These are phyloP conservation scores for Mactromeris polynyma DNA, from an alignment of 2,888 invertebrate species.

Conservation along the genomic window DNA sequence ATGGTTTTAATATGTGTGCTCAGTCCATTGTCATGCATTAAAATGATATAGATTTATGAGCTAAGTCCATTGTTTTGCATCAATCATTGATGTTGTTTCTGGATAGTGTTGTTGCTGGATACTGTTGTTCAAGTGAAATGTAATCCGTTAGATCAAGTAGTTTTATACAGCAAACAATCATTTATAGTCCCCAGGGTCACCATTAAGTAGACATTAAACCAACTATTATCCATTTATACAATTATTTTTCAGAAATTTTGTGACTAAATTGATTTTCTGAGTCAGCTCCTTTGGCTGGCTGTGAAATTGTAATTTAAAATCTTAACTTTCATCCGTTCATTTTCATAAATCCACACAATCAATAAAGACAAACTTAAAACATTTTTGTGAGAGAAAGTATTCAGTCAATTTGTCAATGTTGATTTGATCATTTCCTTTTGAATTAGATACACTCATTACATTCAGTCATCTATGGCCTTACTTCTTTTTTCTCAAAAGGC, in stretches of 20 bases:
- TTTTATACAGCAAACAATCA: not conserved
- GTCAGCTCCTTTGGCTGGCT: not conserved
- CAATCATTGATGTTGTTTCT: not conserved
- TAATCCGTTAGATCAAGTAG: not conserved
- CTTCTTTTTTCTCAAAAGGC: conserved; percentile 34
- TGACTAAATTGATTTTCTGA: conserved; percentile 13
- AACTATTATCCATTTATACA: not conserved
- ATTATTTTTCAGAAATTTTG: not conserved
- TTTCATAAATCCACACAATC: conserved; percentile 29
- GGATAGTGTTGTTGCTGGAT: not conserved
- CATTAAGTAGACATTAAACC: conserved; percentile 1
- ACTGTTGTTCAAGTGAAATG: not conserved
- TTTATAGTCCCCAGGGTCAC: not conserved
- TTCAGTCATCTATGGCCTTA: conserved; percentile 39
- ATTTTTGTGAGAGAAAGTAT: conserved; percentile 36
- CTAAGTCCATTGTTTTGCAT: not conserved
- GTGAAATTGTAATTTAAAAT: conserved; percentile 12
- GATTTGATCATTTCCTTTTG: conserved; percentile 41
- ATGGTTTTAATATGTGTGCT: not conserved
- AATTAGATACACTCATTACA: conserved; percentile 46
- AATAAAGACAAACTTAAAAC: conserved; percentile 16
- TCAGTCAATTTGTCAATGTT: conserved; percentile 46
- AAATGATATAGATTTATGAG: conserved; percentile 6
- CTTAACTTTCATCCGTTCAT: conserved; percentile 21
- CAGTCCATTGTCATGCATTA: not conserved